Conservation (phyloP, 2,888 invertebrate genomes). For the Hemistola chrysoprasaria region DNA sequence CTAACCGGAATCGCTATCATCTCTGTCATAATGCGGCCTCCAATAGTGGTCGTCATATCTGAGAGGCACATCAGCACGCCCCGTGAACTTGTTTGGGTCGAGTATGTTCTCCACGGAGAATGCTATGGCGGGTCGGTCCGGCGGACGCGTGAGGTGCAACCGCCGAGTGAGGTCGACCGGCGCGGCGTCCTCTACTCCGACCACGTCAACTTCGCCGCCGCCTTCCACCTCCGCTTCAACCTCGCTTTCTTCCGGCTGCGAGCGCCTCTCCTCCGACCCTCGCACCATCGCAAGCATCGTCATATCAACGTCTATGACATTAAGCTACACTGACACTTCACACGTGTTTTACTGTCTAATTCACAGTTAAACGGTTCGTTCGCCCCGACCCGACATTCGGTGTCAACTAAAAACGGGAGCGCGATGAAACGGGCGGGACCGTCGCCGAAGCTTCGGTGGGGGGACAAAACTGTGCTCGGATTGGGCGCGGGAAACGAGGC, state of each 20-base stretch:
- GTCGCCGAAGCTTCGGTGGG: conserved; percentile 43
- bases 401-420: conserved; percentile 50
- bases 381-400: conserved; percentile 49
- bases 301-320: conserved; percentile 68
- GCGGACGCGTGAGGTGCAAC: conserved; percentile 81
- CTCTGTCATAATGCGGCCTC: conserved; percentile 79
- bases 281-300: conserved; percentile 80
- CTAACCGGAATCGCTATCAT: conserved; percentile 83
- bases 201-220: conserved; percentile 71
- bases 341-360: conserved; percentile 13
- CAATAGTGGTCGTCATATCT: conserved; percentile 82
- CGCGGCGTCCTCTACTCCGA: conserved; percentile 74
- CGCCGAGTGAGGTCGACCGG: conserved; percentile 75
- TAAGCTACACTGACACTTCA: conserved; percentile 46
- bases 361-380: conserved; percentile 24
- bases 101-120: conserved; percentile 96
- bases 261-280: conserved; percentile 65
- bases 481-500: conserved; percentile 74
- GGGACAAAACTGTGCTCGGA: conserved; percentile 47
- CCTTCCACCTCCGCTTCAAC: conserved; percentile 61
- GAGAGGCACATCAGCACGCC: conserved; percentile 80
- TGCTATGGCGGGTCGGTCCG: conserved; percentile 84
- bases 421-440: conserved; percentile 57
- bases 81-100: conserved; percentile 95
- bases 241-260: conserved; percentile 54